These are phyloP conservation scores for Pterophyllum scalare DNA, from an alignment of 2,113 vertebrate species.

Conservation along the genomic window DNA sequence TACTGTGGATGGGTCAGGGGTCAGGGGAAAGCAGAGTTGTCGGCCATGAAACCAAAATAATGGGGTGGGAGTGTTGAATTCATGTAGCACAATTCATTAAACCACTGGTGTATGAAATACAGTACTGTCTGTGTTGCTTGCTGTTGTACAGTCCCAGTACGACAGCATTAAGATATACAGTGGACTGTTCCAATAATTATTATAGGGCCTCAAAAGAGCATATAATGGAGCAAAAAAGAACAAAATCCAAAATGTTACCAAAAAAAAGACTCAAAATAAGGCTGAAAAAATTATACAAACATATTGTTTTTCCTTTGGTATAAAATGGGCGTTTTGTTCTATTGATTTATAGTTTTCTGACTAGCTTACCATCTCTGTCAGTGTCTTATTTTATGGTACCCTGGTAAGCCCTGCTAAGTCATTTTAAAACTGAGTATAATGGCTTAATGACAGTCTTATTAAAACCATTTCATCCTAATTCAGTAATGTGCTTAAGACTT, in stretches of 20 bases:
- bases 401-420: constrained; percentile 21
- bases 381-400: constrained; percentile 14
- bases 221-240: neutral
- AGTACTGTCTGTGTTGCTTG: too few species aligned
- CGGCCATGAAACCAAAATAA: too few species aligned
- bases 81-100: too few species aligned
- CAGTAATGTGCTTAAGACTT: constrained; percentile 60
- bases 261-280: neutral
- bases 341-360: neutral
- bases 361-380: neutral
- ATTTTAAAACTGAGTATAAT: constrained; percentile 33
- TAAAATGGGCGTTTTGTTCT: neutral
- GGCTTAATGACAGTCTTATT: constrained; percentile 54
- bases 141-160: too few species aligned
- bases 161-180: too few species aligned
- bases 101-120: too few species aligned
- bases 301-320: neutral
- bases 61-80: too few species aligned
- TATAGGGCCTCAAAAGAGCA: neutral
- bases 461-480: constrained; percentile 56
- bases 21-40: too few species aligned
- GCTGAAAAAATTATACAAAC: neutral
- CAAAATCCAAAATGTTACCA: neutral
- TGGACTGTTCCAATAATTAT: neutral
- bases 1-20: too few species aligned